Percentiles rank a stretch among this genome's conserved stretches.
Conservation (phyloP, 1,140 invertebrate species). For the Zaprionus tsacasi region DNA sequence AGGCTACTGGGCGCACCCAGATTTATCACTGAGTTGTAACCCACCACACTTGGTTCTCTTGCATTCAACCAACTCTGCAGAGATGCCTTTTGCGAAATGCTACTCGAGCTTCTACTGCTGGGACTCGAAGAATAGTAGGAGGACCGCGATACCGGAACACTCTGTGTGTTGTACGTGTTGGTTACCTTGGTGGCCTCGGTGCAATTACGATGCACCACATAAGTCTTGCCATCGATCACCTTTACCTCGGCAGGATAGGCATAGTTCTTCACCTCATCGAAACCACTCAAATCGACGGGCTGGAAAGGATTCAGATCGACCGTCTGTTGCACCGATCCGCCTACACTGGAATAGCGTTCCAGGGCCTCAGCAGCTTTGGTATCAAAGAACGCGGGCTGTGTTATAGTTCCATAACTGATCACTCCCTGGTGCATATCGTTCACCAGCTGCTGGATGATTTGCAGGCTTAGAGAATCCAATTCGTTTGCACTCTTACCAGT, state of each 20-base stretch:
- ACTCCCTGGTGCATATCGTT: slow-evolving; percentile 65
- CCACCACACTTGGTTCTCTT: slow-evolving; percentile 67
- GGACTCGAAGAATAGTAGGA: slow-evolving; percentile 23
- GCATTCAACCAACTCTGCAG: slow-evolving; percentile 65
- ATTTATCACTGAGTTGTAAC: slow-evolving; percentile 67
- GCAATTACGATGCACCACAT: slow-evolving; percentile 76
- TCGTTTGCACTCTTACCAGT: slow-evolving; percentile 61
- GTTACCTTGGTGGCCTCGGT: slow-evolving; percentile 72
- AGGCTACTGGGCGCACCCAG: slow-evolving; percentile 24
- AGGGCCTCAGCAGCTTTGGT: slow-evolving; percentile 61
- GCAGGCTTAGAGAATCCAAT: slow-evolving; percentile 55
- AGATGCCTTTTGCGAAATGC: slow-evolving; percentile 49
- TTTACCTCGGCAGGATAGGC: slow-evolving; percentile 79
- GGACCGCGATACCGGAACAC: slow-evolving; percentile 21
- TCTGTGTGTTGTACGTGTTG: slow-evolving; percentile 23
- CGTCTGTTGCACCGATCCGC: slow-evolving; percentile 49
- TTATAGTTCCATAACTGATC: slow-evolving; percentile 61
- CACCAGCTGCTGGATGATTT: slow-evolving; percentile 65
- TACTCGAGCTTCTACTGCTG: slow-evolving; percentile 32
- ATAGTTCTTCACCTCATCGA: slow-evolving; percentile 77
- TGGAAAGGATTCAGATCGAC: slow-evolving; percentile 54
- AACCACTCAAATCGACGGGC: slow-evolving; percentile 65
- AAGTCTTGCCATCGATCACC: slow-evolving; percentile 75
- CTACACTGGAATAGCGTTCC: slow-evolving; percentile 27
- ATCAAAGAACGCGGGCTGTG: slow-evolving; percentile 74